Conservation (phyloP, 2,888 invertebrate genomes). For the Acronicta aceris region DNA sequence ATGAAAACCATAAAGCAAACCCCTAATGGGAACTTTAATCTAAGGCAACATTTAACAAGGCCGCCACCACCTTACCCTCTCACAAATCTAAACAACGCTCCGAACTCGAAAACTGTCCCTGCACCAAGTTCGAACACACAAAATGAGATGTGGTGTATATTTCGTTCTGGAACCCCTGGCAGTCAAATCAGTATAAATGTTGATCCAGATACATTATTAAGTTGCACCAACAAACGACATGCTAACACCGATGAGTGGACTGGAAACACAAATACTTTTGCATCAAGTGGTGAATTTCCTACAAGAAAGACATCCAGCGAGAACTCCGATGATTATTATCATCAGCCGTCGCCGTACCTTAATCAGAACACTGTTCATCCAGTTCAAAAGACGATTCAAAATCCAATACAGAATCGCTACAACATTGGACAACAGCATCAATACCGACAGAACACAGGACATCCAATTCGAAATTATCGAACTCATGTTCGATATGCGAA, state of each 20-base stretch:
- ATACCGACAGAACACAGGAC: conserved; percentile 5
- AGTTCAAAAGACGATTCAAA: too few relatives aligned
- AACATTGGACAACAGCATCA: conserved; percentile 3
- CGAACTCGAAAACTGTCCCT: conserved; percentile 2
- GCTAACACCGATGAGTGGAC: not conserved
- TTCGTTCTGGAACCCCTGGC: conserved; percentile 53
- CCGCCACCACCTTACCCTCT: conserved; percentile 6
- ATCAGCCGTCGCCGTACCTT: conserved; percentile 12
- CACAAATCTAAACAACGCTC: not conserved
- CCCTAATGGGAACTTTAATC: conserved; percentile 18
- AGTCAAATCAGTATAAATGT: conserved; percentile 56
- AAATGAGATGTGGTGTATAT: conserved; percentile 44
- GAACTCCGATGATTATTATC: conserved; percentile 6
- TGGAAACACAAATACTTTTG: not conserved
- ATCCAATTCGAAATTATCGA: conserved; percentile 4
- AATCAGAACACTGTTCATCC: not conserved
- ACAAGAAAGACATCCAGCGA: not conserved
- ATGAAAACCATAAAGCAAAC: conserved; percentile 8
- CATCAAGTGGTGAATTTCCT: not conserved
- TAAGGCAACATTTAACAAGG: conserved; percentile 28
- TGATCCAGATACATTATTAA: conserved; percentile 26
- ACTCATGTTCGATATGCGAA: conserved; percentile 20
- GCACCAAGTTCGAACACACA: conserved; percentile 1
- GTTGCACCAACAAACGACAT: conserved; percentile 1
- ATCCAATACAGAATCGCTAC: not conserved